Evolutionary conservation across 2,888 invertebrate species (phyloP), one percentile per base, ranked within the genome.

Genomic region (Dichetophora obliterata): DNA sequence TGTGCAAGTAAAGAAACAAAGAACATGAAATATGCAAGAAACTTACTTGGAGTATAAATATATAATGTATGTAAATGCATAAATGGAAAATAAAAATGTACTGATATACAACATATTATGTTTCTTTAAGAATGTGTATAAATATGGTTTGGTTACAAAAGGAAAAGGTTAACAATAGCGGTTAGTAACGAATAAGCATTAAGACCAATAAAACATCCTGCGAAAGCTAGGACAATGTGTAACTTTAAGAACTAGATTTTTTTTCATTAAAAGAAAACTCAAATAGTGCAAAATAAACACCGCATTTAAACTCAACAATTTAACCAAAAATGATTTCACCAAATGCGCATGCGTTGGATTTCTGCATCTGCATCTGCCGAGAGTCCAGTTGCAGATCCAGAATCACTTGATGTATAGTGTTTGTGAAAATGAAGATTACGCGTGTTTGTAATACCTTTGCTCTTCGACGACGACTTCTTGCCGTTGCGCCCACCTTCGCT

Each of bases 351-450:
- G 34, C 57, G 76, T 43, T 71, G 57, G 34, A 72, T 22, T 43
- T 70, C 70, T 63, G 63, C 31, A 75, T 75, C 69, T 50, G 37
- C 70, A 50, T 76, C 76, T 43, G 43, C 14, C 50, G 76, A 76
- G 43, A 16, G 43, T 5, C 66, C 72, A 54, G 66, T 76, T 57
- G 76, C 71, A 72, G 71, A 66, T 22, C 66, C 72, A 43, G 76
- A 76, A 76, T 66, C 72, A 52, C 71, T 70, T 48, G 52, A 69
- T 48, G 61, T 52, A 5, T 70, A 16, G 24, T 66, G 50, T 37
- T 48, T 68, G 14, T 48, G 66, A 31, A 22, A 43, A 31, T 72
- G 66, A 19, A 24, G 14, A 24, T 48, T 61, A 5, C 59, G 65
- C 57, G n/a, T 59, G 27, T 34, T 59, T 54, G 16, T 24, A n/a